These are phyloP conservation scores for Smittia aterrima DNA, from an alignment of 2,888 invertebrate genomes.

Conservation along the genomic window DNA sequence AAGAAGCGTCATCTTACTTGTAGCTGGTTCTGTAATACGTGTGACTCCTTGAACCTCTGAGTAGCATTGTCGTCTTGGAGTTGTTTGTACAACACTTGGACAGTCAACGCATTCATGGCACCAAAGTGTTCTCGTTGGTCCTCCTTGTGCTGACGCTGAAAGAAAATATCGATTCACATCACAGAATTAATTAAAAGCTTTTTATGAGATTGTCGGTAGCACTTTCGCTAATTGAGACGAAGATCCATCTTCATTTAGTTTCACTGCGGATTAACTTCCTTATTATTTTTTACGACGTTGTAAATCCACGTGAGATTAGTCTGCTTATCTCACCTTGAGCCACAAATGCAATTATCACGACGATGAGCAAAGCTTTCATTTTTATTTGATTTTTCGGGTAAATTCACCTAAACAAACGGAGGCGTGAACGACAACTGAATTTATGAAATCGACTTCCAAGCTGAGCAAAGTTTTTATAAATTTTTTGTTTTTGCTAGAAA, in stretches of 20 bases:
- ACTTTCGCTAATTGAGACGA: background rate
- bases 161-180: background rate
- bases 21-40: background rate
- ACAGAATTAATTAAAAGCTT: background rate
- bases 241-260: background rate
- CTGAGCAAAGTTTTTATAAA: background rate
- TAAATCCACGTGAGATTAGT: background rate
- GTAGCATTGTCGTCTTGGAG: background rate
- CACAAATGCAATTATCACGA: slow-evolving; percentile 14
- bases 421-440: background rate
- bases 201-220: background rate
- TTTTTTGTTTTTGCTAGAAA: background rate
- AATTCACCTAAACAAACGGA: background rate
- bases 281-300: background rate
- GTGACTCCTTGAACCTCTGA: background rate
- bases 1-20: background rate
- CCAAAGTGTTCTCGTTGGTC: background rate
- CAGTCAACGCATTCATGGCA: background rate
- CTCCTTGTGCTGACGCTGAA: background rate
- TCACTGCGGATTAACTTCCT: background rate
- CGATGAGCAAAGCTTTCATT: slow-evolving; percentile 1
- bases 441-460: background rate
- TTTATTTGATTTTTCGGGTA: background rate
- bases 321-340: background rate
- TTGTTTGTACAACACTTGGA: background rate